Evolutionary conservation across 2,113 vertebrate genomes (phyloP).

Genomic region (Mastomys natalensis): DNA sequence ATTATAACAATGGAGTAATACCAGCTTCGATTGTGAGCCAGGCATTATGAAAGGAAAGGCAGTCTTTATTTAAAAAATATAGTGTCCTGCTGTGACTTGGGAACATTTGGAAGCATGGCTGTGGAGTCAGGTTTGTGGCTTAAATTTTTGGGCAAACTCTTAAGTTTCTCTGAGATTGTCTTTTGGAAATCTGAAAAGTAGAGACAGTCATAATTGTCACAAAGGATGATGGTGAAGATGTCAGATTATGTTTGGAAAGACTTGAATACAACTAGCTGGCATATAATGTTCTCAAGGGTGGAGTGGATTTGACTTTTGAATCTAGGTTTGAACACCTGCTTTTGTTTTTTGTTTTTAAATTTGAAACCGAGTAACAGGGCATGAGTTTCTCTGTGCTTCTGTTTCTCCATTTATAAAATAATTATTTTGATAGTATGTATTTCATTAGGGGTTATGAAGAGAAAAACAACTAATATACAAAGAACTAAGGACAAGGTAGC

Average conservation of each 20-base stretch:
- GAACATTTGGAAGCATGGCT: background rate
- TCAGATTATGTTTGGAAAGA: background rate
- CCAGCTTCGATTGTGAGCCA: background rate
- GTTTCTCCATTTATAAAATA: background rate
- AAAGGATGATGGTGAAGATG: background rate
- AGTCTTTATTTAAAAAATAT: background rate
- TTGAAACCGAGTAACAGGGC: background rate
- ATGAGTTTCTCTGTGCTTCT: background rate
- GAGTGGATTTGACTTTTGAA: background rate
- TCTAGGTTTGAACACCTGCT: background rate
- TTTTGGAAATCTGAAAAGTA: background rate
- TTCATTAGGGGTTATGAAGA: background rate
- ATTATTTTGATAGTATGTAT: background rate
- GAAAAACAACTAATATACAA: background rate
- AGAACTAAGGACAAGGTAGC: background rate
- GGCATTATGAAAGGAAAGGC: background rate
- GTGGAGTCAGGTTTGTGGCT: background rate
- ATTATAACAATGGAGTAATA: background rate
- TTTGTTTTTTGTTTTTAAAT: background rate
- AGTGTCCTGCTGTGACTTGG: background rate
- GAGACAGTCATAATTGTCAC: background rate
- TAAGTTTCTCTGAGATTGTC: slow-evolving; percentile 1
- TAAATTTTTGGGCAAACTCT: slow-evolving; percentile 33
- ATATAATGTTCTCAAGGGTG: background rate
- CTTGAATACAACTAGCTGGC: background rate